Evolutionary conservation across 2,888 invertebrate species (phyloP).

Genomic region (Acanthoscelides obtectus): DNA sequence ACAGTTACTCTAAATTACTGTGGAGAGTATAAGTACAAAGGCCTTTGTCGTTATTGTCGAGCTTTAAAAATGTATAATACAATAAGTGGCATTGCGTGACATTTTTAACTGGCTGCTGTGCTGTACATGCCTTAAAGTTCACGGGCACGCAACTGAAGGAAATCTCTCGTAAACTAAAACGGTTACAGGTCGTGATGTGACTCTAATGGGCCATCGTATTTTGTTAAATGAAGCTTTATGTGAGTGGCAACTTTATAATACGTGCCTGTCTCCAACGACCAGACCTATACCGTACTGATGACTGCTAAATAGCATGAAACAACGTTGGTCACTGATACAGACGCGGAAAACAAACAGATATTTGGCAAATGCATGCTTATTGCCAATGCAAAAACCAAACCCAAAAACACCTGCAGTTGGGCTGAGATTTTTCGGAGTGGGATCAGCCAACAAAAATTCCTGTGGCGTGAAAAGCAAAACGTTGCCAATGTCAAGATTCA

Average conservation of each 20-base stretch:
- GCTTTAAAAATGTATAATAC: neutral
- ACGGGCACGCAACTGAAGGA: neutral
- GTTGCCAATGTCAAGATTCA: neutral
- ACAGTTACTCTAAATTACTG: neutral
- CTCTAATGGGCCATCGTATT: neutral
- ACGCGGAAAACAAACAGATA: too few relatives aligned
- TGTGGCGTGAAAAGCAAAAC: too few relatives aligned
- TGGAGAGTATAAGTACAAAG: neutral
- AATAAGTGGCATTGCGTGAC: neutral
- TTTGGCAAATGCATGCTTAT: too few relatives aligned
- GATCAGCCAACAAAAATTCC: too few relatives aligned
- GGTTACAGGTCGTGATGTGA: neutral
- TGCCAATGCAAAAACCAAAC: too few relatives aligned
- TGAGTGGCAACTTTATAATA: neutral
- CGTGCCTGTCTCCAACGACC: too few relatives aligned
- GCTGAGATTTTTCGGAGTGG: too few relatives aligned
- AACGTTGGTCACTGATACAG: too few relatives aligned
- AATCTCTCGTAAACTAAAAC: neutral
- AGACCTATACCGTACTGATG: too few relatives aligned
- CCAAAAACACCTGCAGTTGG: too few relatives aligned
- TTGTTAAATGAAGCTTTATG: neutral
- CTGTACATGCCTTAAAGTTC: neutral
- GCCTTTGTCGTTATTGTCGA: neutral
- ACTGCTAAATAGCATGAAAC: too few relatives aligned
- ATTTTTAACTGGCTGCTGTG: neutral